Base-by-base conservation (phyloP, 1,140 invertebrate genomes). In the Drosophila ficusphila region DNA sequence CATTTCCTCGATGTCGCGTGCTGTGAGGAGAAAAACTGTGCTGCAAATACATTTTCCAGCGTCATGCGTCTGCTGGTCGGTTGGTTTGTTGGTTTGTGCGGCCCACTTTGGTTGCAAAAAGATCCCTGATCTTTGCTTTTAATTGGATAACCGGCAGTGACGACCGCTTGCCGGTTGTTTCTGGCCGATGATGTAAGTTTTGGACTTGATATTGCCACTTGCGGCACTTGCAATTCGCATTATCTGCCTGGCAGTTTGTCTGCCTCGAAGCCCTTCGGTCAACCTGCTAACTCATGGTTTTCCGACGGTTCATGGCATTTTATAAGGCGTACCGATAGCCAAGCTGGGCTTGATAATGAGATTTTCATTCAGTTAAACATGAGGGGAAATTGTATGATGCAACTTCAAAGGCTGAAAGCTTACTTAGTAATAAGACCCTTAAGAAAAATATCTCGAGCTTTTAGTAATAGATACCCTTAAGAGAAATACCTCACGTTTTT, bases 1-100 rank as follows among this genome's bases (percentile, higher is more conserved):
- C 77, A 88, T 86, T 86, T 86, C 81, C 81, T 86, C 76, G 61
- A 88, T 88, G 82, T 88, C 81, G 82, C 81, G 82, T 86, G 81
- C 79, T 70, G 74, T 46, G 34, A 16, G 16, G 16, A 41, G 27
- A 36, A 42, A 77, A 46, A 33, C 36, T 42, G 11, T 18, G 14
- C 19, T 11, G 12, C 51, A 62, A 12, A 54, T 27, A 41, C 31
- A 54, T 52, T 57, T 31, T 61, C 34, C 29, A 70, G 36, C 57
- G 60, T 61, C 60, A 62, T 62, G 52, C 57, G 57, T 38, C 25
- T 33, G 36, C 3, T 39, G 7, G 14, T n/a, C n/a, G n/a, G n/a
- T 8, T 47, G 14, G 16, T 8, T 47, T 47, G 52, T 38, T 36
- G 41, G 14, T 29, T 27, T 31, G 12, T 29, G 36, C 76, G 76